Conservation (phyloP, 2,797 vertebrate species). For the Schizothorax lantsangensis region DNA sequence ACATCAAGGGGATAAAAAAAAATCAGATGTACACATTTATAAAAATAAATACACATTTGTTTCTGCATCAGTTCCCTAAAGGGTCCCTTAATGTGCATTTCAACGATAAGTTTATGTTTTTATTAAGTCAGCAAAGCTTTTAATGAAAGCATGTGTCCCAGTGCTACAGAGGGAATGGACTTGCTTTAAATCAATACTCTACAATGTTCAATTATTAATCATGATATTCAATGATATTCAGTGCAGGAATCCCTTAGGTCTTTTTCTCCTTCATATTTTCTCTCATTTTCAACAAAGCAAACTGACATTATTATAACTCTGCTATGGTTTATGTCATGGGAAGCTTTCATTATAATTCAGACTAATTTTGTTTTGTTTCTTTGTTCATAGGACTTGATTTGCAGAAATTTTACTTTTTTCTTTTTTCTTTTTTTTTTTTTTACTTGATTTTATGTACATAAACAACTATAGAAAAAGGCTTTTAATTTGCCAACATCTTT, state of each 20-base stretch:
- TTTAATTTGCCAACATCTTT: not conserved
- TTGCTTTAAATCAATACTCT: constrained; percentile 79
- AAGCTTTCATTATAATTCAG: constrained; percentile 14
- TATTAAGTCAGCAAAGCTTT: constrained; percentile 72
- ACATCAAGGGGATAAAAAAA: not conserved
- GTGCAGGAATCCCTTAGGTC: constrained; percentile 72
- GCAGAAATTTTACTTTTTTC: not conserved
- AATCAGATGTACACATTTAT: not conserved
- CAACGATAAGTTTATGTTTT: constrained; percentile 28
- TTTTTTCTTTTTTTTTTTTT: not conserved
- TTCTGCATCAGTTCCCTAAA: constrained; percentile 12
- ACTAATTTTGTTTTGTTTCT: not conserved
- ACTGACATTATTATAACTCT: constrained; percentile 41
- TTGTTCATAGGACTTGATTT: not conserved
- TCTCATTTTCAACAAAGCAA: constrained; percentile 37
- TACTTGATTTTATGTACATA: not conserved
- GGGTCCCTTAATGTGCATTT: constrained; percentile 15
- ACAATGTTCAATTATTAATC: constrained; percentile 77
- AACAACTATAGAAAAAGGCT: not conserved
- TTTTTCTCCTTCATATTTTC: constrained; percentile 51
- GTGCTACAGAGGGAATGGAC: constrained; percentile 72
- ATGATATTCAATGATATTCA: constrained; percentile 78
- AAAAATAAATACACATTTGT: constrained; percentile 16
- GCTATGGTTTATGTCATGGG: not conserved
- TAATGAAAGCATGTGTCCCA: constrained; percentile 70